Evolutionary conservation across 2,113 vertebrate species (phyloP).

Genomic region (human): DNA sequence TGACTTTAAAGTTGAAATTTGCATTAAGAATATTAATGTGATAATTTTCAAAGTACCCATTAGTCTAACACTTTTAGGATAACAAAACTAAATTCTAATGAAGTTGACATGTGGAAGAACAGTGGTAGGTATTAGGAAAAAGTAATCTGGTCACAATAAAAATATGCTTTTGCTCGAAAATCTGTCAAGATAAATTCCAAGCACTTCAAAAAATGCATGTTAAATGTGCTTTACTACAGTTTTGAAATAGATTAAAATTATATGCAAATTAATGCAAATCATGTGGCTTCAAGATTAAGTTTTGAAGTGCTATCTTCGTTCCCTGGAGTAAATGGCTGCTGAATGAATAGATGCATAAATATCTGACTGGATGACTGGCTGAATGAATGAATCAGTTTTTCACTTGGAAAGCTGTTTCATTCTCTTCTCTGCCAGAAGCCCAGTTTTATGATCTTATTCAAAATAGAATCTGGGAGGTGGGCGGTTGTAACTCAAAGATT

Average conservation of each 20-base stretch:
- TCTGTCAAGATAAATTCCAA: constrained; percentile 70
- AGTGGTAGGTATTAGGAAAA: constrained; percentile 60
- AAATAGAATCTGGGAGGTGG: not conserved
- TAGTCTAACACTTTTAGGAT: constrained; percentile 69
- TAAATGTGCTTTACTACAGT: constrained; percentile 69
- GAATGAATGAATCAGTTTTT: constrained; percentile 56
- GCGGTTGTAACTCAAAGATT: not conserved
- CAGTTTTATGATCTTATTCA: constrained; percentile 34
- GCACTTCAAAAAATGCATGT: constrained; percentile 57
- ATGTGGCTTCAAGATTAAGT: constrained; percentile 65
- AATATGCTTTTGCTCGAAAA: constrained; percentile 62
- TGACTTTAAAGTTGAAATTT: constrained; percentile 77
- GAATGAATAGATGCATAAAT: constrained; percentile 59
- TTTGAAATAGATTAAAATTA: constrained; percentile 73
- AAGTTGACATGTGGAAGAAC: constrained; percentile 62
- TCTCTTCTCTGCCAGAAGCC: constrained; percentile 2
- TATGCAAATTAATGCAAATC: constrained; percentile 69
- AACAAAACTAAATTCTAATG: constrained; percentile 68
- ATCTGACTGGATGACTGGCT: not conserved
- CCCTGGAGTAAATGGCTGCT: constrained; percentile 64
- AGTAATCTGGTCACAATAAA: constrained; percentile 71
- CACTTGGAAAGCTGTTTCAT: constrained; percentile 15
- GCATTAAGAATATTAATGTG: constrained; percentile 71
- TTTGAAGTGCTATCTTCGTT: constrained; percentile 69
- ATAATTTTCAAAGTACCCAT: constrained; percentile 71